Evolutionary conservation across 2,113 vertebrate genomes (phyloP), one percentile per base, ranked within the genome.

Genomic region (Elgaria multicarinata): DNA sequence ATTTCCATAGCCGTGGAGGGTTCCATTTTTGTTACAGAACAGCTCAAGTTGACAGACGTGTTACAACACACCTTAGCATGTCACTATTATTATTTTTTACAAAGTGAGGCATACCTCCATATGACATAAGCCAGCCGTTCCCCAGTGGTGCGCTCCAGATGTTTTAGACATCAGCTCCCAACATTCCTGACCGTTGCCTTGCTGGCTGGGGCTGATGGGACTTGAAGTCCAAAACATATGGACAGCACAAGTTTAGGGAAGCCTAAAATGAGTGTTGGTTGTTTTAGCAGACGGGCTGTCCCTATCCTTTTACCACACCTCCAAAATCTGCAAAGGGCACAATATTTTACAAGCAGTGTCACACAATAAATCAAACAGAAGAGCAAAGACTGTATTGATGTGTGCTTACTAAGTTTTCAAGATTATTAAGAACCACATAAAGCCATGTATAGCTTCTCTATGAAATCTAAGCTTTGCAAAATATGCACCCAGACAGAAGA

Each of bases 1-100:
- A 33, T 79, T 69, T 79, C 6, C 33, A 36, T 4, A 20, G n/a
- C 22, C 31, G 26, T 69, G 42, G 8, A 82, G 13, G 33, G 44
- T 39, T 67, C 62, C 13, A 50, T 36, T 78, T 78, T 22, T 78
- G 24, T 22, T 24, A 5, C 55, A 36, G 36, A 22, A 83, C 13
- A 91, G 39, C 2, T 46, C 33, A 77, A 74, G 24, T 36, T n/a
- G 2, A 62, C 33, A 67, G 50, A 8, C 10, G 4, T 2, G 42
- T 10, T 8, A 16, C 0, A 0, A 81, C 74, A 67, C 31, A 28
- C 31, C 50, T 71, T 90, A n/a, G 42, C 13, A 2, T 46, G 14
- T 22, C 44, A 74, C n/a, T n/a, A n/a, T n/a, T n/a, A n/a, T n/a
- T n/a, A n/a, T 2, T 36, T 1, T 66, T 80, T 24, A 53, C 62